Evolutionary conservation across 2,797 vertebrate species (phyloP).

Genomic region (Tragopan temminckii): DNA sequence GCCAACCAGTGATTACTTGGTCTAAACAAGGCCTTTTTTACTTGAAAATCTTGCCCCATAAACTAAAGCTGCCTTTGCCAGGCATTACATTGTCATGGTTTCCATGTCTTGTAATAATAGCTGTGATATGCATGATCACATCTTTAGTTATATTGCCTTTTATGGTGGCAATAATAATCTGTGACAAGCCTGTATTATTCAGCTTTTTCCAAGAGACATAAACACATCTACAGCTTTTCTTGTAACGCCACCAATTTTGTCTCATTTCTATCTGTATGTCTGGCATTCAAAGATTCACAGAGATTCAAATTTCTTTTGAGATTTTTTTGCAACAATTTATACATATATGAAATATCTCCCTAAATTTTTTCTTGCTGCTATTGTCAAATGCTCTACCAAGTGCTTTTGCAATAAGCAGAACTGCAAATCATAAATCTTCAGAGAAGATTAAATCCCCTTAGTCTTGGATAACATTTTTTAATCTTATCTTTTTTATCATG

Average conservation of each 20-base stretch:
- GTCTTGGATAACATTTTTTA: neutral
- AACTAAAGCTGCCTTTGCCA: neutral
- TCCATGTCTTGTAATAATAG: neutral
- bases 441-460: neutral
- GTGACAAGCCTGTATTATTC: neutral
- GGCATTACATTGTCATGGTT: neutral
- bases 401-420: neutral
- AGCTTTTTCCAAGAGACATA: neutral
- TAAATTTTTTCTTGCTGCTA: neutral
- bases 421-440: neutral
- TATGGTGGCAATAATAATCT: neutral
- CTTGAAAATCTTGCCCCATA: neutral
- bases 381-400: neutral
- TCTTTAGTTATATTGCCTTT: neutral
- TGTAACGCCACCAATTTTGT: fast-evolving
- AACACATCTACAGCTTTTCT: neutral
- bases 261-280: neutral
- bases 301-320: neutral
- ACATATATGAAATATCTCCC: neutral
- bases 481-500: neutral
- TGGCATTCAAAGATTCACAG: neutral
- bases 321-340: neutral
- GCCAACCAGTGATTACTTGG: neutral
- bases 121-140: neutral
- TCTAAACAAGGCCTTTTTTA: neutral